Base-by-base conservation (phyloP, 2,888 invertebrate species). In the Chrysolina oricalcia region DNA sequence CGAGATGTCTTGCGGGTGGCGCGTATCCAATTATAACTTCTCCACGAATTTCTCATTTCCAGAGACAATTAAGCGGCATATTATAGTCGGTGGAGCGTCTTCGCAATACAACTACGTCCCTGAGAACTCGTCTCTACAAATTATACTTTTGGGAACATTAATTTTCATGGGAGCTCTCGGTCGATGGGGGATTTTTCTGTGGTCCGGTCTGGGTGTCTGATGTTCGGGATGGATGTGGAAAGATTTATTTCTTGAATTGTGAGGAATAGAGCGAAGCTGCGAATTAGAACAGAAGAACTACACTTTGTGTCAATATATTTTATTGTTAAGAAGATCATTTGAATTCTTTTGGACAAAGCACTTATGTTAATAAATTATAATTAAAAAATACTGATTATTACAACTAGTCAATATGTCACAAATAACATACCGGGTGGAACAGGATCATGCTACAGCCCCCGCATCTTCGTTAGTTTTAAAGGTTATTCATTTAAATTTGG, bases 1-100 rank as follows among this genome's bases (percentile, higher is more conserved):
- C 80, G 82, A 84, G 84, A 83, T 82, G 81, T 81, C 79, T 80
- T 78, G 70, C 78, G 84, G 83, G 83, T 82, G 84, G 83, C 87
- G 87, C 88, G 89, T 88, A 89, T 90, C 89, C 90, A 90, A 90
- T 90, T 90, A 90, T 90, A 90, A 90, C 89, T 90, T 90, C 89
- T 88, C 89, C 89, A 88, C 89, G 90, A 89, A 90, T 90, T 90
- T 90, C 90, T 90, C 90, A 90, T 90, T 90, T 90, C 89, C 88
- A 89, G 89, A 90, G 90, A 90, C 74, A 77, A 77, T 90, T 90
- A 90, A 89, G 89, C 88, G 89, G 89, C 89, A 90, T 89, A 90
- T 90, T 90, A 89, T 89, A 89, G 88, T 87, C 89, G 86, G 85
- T 86, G 87, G 84, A 88, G 88, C 89, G 88, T 87, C 87, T 84